Conservation (phyloP, 1,140 invertebrate species). For the Brachystomella parvula region DNA sequence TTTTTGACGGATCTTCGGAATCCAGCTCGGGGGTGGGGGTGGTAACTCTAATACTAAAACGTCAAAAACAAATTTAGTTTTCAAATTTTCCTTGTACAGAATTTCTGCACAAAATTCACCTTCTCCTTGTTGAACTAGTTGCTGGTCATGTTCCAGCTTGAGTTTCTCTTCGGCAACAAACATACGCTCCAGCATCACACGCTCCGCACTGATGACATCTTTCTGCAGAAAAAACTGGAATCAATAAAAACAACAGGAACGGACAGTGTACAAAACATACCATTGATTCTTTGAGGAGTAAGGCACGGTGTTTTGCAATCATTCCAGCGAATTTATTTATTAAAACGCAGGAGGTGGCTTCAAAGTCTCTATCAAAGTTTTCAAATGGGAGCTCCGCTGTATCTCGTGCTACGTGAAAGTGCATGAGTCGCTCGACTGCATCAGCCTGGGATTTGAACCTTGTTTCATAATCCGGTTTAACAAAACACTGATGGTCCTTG, state of each 20-base stretch:
- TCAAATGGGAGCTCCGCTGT: constrained; percentile 57
- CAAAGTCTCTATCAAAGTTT: constrained; percentile 69
- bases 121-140: constrained; percentile 26
- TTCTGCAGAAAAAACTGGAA: constrained; percentile 45
- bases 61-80: constrained; percentile 9
- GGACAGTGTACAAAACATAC: constrained; percentile 47
- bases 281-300: constrained; percentile 75
- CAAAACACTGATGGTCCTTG: constrained; percentile 66
- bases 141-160: constrained; percentile 50
- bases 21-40: constrained; percentile 30
- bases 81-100: background rate
- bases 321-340: constrained; percentile 65
- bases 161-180: constrained; percentile 59
- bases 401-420: constrained; percentile 73
- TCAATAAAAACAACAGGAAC: background rate
- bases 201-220: constrained; percentile 58
- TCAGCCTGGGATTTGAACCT: constrained; percentile 65
- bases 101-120: constrained; percentile 12
- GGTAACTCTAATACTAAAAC: constrained; percentile 29
- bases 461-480: constrained; percentile 65
- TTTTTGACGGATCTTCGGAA: constrained; percentile 32
- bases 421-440: constrained; percentile 66
- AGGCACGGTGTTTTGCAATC: constrained; percentile 67
- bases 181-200: constrained; percentile 63
- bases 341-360: constrained; percentile 61